Evolutionary conservation across 2,888 invertebrate genomes (phyloP).

Genomic region (Caenorhabditis sinica): DNA sequence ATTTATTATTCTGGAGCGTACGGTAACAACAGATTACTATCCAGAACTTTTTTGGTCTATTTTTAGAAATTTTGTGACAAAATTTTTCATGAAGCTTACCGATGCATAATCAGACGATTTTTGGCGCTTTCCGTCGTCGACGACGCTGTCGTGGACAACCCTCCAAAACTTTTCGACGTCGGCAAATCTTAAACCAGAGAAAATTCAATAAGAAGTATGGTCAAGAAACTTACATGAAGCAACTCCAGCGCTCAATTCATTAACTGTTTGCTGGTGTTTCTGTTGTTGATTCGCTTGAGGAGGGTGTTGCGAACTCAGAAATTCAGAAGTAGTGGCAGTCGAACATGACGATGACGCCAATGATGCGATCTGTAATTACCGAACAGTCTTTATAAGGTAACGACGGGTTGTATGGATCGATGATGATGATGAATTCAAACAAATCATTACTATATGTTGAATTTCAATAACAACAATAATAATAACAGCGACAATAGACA

Average conservation of each 20-base stretch:
- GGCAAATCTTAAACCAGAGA: conserved; percentile 43
- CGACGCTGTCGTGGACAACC: conserved; percentile 54
- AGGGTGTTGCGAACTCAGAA: conserved; percentile 60
- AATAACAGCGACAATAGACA: conserved; percentile 17
- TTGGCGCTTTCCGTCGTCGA: conserved; percentile 65
- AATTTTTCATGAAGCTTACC: conserved; percentile 55
- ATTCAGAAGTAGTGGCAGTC: conserved; percentile 61
- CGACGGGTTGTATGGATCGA: too few relatives aligned
- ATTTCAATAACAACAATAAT: conserved; percentile 13
- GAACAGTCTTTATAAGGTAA: neutral
- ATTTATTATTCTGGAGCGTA: neutral
- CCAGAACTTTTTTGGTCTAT: neutral
- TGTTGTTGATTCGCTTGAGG: conserved; percentile 30
- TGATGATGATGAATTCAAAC: conserved; percentile 15
- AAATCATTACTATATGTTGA: conserved; percentile 29
- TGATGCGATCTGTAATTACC: conserved; percentile 69
- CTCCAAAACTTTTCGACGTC: conserved; percentile 64
- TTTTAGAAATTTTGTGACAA: neutral
- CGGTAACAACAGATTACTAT: neutral
- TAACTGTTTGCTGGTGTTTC: conserved; percentile 42
- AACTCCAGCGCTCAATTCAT: conserved; percentile 56
- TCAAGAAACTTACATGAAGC: conserved; percentile 11
- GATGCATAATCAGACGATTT: conserved; percentile 76
- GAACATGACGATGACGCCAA: conserved; percentile 73
- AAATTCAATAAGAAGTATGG: neutral